Evolutionary conservation across 2,797 vertebrate genomes (phyloP), one percentile per base, ranked within the genome.

Genomic region (Sebastes baramenuke): DNA sequence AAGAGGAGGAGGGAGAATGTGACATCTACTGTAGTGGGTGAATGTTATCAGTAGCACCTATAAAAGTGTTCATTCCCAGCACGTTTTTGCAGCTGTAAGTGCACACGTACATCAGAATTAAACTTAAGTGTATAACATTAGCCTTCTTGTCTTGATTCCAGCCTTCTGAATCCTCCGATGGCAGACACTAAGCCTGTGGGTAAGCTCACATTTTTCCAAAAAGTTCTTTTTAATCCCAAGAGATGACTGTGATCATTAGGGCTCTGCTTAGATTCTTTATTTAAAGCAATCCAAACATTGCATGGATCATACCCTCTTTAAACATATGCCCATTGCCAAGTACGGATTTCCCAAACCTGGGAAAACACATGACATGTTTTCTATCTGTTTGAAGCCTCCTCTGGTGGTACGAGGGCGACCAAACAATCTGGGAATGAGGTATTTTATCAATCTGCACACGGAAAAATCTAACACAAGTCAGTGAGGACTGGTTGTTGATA

Each of bases 391-490:
- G 22, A 66, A 93, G 91, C 20, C 22, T 81, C 64, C 14, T 61
- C 73, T 29, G 75, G 75, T 64, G 91, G 75, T 4, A 59, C 67
- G 67, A 94, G 79, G 74, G 4, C 42, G 4, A 18, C 56, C 72
- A 89, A 84, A 79, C 85, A 70, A 16, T 49, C 77, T 29, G 88
- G 77, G 29, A 77, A 84, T 52, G 93, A 95, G 93, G 95, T 95
- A 87, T 1, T 25, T 1, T 18, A 67, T 70, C 1, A 2, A 10
- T 54, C 13, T 55, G 22, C 18, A 55, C 2, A 16, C 2, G n/a
- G 5, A 62, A 36, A 34, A 58, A 30, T 67, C 7, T 18, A 34
- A 49, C 1, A 67, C 20, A 24, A 8, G 8, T 27, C 30, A 14
- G 10, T 24, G 60, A 38, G 4, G 8, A 27, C 4, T 29, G 22